Evolutionary conservation across 2,888 invertebrate species (phyloP), one percentile per base, ranked within the genome.

Genomic region (Polymixis flavicincta): DNA sequence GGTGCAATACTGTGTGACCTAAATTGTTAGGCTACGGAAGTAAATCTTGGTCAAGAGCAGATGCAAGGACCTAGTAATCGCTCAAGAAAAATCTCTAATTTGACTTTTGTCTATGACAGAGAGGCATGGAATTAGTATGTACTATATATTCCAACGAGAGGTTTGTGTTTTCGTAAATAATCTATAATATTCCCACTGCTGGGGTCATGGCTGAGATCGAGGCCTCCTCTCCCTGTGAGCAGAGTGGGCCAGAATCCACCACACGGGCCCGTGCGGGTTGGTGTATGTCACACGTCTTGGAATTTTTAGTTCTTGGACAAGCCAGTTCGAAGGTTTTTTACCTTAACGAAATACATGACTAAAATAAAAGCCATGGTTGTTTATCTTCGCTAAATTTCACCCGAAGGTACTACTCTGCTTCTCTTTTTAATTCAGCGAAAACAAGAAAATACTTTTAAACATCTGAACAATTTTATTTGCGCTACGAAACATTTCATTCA

Each of bases 401-500:
- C 57, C 64, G n/a, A 50, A 19, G 13, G 8, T 45, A 25, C 37
- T 37, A 37, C 37, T 37, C 37, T 37, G 37, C 37, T 37, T 3
- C 32, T 54, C 19, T 22, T 6, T 70, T 48, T 57, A 48, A 37
- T 48, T 48, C 28, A 50, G 50, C 4, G 19, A 61, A 70, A 78
- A 55, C 22, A 71, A 54, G 37, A 42, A 65, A 79, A 59, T 52
- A 52, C 63, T 77, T 72, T 48, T 28, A 65, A 79, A 72, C n/a
- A 63, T 67, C 28, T 11, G 1, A 69, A 82, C 66, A 77, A 83
- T 72, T 77, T 67, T 55, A 37, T 55, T 70, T 55, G 11, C 13
- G 28, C 52, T 32, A 19, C 70, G 72, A 74, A 78, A 68, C 22
- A 61, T 66, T 83, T 74, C 61, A 78, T 85, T 71, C 5, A 70